phyloP scores from a whole-genome alignment of 2,113 vertebrate genomes.

The Nannospalax galili region DNA sequence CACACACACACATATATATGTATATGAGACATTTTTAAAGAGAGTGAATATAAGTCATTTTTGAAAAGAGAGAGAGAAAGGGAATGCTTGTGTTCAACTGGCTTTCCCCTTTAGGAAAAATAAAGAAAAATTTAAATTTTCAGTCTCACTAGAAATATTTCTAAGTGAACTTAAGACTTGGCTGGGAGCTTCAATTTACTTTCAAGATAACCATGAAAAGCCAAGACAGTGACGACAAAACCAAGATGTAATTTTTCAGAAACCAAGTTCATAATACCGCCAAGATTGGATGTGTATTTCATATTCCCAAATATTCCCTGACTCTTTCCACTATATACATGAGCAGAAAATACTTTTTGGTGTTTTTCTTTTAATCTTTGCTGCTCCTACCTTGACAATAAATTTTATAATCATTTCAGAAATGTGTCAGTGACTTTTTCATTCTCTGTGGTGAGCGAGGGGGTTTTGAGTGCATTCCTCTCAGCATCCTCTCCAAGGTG shows the following conservation, averaged over 20 bases:
- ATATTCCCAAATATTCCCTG: constrained; percentile 55
- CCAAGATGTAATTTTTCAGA: constrained; percentile 33
- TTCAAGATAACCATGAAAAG: constrained; percentile 46
- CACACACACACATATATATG: too few relatives aligned
- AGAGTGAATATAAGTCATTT: too few relatives aligned
- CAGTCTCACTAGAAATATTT: constrained; percentile 6
- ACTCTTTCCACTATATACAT: constrained; percentile 67
- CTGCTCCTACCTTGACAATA: constrained; percentile 28
- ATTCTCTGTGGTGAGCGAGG: not conserved
- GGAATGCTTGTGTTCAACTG: not conserved
- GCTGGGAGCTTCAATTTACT: constrained; percentile 66
- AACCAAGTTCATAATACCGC: constrained; percentile 23
- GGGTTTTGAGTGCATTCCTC: constrained; percentile 32
- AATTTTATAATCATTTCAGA: constrained; percentile 62
- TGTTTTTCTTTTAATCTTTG: not conserved
- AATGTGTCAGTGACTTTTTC: constrained; percentile 48
- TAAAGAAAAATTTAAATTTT: constrained; percentile 39
- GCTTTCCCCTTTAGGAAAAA: not conserved
- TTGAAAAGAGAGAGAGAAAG: too few relatives aligned
- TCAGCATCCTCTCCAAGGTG: constrained; percentile 23
- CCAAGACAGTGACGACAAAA: constrained; percentile 60
- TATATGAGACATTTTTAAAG: too few relatives aligned
- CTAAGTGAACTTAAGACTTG: constrained; percentile 31
- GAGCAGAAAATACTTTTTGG: constrained; percentile 63
- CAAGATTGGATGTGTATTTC: constrained; percentile 63